Conservation (phyloP, 2,888 invertebrate species). For the Galeopsomyia nigrocyanea region DNA sequence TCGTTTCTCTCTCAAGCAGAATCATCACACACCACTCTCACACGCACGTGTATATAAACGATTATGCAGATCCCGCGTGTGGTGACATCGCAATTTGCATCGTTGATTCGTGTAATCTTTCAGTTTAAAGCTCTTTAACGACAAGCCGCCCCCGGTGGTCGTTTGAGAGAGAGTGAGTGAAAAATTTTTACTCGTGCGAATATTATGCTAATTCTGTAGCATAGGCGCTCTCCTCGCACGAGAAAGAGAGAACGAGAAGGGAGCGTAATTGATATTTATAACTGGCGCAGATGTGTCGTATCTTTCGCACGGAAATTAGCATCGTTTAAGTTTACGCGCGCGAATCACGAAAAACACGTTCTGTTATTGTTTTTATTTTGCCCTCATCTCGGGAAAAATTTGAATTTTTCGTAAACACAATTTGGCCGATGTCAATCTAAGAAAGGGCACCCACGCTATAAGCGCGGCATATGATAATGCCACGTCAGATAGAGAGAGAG, state of each 20-base stretch:
- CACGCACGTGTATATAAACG: not conserved
- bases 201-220: conserved; percentile 31
- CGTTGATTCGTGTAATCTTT: conserved; percentile 63
- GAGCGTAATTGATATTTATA: conserved; percentile 43
- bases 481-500: too few species aligned
- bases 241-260: conserved; percentile 8
- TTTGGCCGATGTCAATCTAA: too few species aligned
- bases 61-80: conserved; percentile 47
- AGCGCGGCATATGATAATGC: too few species aligned
- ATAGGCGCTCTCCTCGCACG: not conserved
- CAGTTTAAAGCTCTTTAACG: conserved; percentile 53
- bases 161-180: not conserved
- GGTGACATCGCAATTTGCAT: conserved; percentile 67
- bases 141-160: conserved; percentile 25
- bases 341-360: conserved; percentile 13
- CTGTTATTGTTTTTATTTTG: not conserved
- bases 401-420: too few species aligned
- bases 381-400: too few species aligned
- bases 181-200: conserved; percentile 23
- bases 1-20: too few species aligned
- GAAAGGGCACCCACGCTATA: too few species aligned
- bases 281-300: not conserved
- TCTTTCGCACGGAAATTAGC: conserved; percentile 43
- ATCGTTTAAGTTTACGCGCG: conserved; percentile 19
- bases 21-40: too few species aligned